Base-by-base conservation (phyloP, 2,888 invertebrate species). In the Thymelicus acteon region DNA sequence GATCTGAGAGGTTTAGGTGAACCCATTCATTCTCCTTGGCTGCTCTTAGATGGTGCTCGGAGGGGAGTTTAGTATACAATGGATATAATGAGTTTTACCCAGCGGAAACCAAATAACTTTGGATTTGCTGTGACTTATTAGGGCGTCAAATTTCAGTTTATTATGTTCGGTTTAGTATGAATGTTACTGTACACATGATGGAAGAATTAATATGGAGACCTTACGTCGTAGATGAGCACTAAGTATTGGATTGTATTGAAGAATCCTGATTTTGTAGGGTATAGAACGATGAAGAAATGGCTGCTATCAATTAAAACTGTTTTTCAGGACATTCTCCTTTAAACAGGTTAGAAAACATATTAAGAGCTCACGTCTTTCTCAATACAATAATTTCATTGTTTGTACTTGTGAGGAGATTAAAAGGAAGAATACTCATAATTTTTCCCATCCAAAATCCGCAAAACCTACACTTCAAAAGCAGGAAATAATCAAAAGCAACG, bases 11-110 rank as follows among this genome's bases (percentile, higher is more conserved):
- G 85, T 82, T 83, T 79, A 80, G 77, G 73, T 74, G 78, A 82
- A 77, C 78, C 80, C 78, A 80, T 82, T 84, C 83, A 87, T 85
- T 80, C 84, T 81, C 84, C 82, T 85, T 83, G 80, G 81, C 84
- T 83, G 85, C 87, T 83, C 79, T 80, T 84, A 79, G 75, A 72
- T 75, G 79, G 80, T 73, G 75, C 74, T 66, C 65, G 67, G 63
- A 75, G 78, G 75, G 75, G 54, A 63, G 71, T 81, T 81, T 78
- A 76, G 72, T 74, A 39, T 65, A 65, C 69, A 39, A 2, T 52
- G 52, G 60, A 37, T 54, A 24, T 60, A 64, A 71, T 65, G 52
- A 60, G 60, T 47, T 71, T 54, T 60, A 39, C 68, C 39, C 64
- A 12, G 48, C 49, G 58, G 63, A 60, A 70, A 64, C 70, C 70